Conservation (phyloP, 2,113 vertebrate species). For the Dicaeum eximium region DNA sequence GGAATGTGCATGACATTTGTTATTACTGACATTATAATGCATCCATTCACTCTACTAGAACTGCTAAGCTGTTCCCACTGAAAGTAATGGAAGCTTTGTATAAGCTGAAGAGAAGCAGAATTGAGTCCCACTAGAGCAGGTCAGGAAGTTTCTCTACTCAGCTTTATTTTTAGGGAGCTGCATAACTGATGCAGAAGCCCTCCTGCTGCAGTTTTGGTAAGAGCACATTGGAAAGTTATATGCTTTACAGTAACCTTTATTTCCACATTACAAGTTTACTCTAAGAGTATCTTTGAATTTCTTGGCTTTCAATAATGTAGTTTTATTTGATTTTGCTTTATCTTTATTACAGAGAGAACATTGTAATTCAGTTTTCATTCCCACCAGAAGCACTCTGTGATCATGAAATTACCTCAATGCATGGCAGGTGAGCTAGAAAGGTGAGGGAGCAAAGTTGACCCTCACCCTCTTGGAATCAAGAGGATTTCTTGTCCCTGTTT, state of each 20-base stretch:
- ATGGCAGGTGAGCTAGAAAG: background rate
- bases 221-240: background rate
- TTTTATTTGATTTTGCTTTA: background rate
- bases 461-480: background rate
- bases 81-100: conserved; percentile 42
- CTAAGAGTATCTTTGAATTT: background rate
- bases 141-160: background rate
- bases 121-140: background rate
- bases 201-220: background rate
- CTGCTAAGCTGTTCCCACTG: conserved; percentile 58
- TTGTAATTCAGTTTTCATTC: background rate
- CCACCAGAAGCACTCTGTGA: background rate
- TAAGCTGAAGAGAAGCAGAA: background rate
- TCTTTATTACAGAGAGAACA: background rate
- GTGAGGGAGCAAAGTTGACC: background rate
- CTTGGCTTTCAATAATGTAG: background rate
- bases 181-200: background rate
- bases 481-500: background rate
- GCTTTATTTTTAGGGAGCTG: background rate
- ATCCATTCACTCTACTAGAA: conserved; percentile 18
- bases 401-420: background rate
- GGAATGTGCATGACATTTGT: conserved; percentile 62
- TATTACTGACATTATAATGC: conserved; percentile 59
- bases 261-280: background rate
- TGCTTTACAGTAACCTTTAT: background rate